Conservation (phyloP, 2,797 vertebrate genomes). For the Pterois miles region DNA sequence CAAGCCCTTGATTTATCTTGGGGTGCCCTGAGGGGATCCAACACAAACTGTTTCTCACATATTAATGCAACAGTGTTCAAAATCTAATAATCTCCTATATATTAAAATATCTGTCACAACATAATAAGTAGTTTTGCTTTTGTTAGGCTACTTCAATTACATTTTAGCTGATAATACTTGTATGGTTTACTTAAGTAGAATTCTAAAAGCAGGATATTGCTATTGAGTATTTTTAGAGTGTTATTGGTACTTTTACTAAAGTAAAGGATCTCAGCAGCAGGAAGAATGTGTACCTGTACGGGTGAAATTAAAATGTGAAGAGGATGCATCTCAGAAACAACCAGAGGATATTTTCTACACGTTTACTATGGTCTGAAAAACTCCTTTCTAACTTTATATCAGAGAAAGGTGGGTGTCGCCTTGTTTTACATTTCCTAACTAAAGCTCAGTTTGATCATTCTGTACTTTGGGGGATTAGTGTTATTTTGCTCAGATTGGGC, state of each 20-base stretch:
- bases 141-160: background rate
- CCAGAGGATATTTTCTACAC: background rate
- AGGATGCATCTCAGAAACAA: background rate
- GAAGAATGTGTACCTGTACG: background rate
- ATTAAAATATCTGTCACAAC: background rate
- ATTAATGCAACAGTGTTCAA: background rate
- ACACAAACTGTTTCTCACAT: background rate
- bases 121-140: background rate
- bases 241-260: background rate
- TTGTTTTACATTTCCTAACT: background rate
- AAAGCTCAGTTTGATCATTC: slow-evolving; percentile 4
- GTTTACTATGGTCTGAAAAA: background rate
- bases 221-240: background rate
- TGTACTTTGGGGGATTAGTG: slow-evolving; percentile 46
- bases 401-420: background rate
- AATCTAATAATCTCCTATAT: background rate
- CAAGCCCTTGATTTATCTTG: background rate
- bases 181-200: background rate
- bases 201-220: background rate
- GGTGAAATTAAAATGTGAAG: background rate
- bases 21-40: too few relatives aligned
- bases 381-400: background rate
- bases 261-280: background rate
- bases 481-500: slow-evolving; percentile 48
- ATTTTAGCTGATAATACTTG: background rate